These are phyloP conservation scores for Sebastes steindachneri DNA, from an alignment of 2,797 vertebrate genomes.

Conservation along the genomic window DNA sequence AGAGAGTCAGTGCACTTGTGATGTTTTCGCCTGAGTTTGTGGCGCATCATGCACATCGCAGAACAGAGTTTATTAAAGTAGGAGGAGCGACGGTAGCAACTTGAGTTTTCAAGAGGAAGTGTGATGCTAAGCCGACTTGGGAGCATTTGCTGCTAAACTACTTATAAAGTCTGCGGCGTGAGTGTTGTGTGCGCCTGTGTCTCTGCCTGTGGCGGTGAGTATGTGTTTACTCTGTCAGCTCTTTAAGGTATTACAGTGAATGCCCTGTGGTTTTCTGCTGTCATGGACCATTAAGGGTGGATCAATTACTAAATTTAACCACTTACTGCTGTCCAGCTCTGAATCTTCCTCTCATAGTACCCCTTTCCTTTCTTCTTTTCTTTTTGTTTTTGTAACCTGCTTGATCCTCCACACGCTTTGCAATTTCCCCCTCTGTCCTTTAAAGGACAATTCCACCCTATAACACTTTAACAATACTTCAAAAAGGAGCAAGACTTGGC, in stretches of 20 bases:
- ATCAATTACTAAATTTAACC: constrained; percentile 59
- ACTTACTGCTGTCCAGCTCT: constrained; percentile 30
- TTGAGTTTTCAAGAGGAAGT: constrained; percentile 62
- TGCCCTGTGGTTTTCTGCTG: constrained; percentile 43
- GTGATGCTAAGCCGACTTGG: constrained; percentile 67
- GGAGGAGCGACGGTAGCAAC: constrained; percentile 58
- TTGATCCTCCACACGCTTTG: background rate
- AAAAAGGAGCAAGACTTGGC: background rate
- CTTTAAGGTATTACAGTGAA: constrained; percentile 58
- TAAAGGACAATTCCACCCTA: background rate
- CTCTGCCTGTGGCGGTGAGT: constrained; percentile 33
- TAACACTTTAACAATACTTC: background rate
- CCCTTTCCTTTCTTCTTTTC: background rate
- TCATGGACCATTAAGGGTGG: constrained; percentile 54
- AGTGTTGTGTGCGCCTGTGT: constrained; percentile 37
- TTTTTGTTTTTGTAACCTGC: background rate
- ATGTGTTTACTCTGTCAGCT: constrained; percentile 65
- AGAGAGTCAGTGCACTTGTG: background rate
- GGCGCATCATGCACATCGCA: constrained; percentile 45
- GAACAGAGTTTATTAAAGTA: constrained; percentile 58
- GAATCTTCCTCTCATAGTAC: background rate
- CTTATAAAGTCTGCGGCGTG: constrained; percentile 45
- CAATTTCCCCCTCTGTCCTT: background rate
- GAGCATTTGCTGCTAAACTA: constrained; percentile 53
- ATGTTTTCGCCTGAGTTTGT: constrained; percentile 34